Percentiles rank a stretch among this genome's conserved stretches.
phyloP scores from a whole-genome alignment of 2,888 invertebrate species.

The Eristalis tenax region DNA sequence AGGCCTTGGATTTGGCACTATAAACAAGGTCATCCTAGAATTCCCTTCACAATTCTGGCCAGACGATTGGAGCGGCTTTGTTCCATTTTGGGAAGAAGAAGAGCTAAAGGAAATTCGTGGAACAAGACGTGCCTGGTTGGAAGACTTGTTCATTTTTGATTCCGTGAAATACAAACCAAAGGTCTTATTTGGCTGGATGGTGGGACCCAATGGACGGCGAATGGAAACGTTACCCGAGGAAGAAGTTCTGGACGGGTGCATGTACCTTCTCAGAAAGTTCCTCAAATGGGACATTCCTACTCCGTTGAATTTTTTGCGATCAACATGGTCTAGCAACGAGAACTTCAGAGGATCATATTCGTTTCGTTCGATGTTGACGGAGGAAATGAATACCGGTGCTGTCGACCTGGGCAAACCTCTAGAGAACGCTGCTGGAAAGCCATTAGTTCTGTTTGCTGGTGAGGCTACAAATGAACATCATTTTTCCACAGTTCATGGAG shows the following conservation, averaged over 20 bases:
- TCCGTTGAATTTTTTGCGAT: constrained; percentile 79
- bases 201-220: constrained; percentile 84
- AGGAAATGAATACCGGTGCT: constrained; percentile 83
- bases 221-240: constrained; percentile 84
- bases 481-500: constrained; percentile 88
- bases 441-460: constrained; percentile 86
- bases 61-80: constrained; percentile 82
- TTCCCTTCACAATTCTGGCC: constrained; percentile 85
- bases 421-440: constrained; percentile 75
- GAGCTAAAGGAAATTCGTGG: constrained; percentile 79
- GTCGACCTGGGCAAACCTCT: constrained; percentile 81
- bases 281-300: constrained; percentile 77
- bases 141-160: constrained; percentile 86
- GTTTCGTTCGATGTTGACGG: constrained; percentile 84
- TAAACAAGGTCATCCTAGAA: constrained; percentile 85
- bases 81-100: constrained; percentile 83
- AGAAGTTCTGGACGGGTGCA: constrained; percentile 77
- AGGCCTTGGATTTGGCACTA: constrained; percentile 84
- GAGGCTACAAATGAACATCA: constrained; percentile 86
- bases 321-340: constrained; percentile 85
- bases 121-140: constrained; percentile 83
- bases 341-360: constrained; percentile 86
- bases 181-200: constrained; percentile 87
- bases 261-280: constrained; percentile 78
- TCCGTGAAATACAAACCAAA: constrained; percentile 84